Evolutionary conservation across 1,140 invertebrate species (phyloP).

Genomic region (Zaprionus nigranus): DNA sequence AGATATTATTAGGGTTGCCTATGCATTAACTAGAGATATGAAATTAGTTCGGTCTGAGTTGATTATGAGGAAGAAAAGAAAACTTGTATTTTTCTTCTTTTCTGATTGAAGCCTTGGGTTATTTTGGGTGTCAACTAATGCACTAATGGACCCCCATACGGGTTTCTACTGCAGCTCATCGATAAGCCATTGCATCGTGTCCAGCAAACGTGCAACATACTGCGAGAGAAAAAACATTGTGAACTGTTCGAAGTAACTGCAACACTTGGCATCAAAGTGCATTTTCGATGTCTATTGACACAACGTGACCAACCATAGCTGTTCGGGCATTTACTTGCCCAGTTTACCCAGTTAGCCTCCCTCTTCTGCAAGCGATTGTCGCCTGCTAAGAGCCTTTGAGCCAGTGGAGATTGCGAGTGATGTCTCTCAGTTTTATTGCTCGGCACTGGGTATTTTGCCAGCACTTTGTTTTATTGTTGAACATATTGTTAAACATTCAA

Average conservation of each 20-base stretch:
- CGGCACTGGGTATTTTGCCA: conserved; percentile 18
- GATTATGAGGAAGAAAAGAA: neutral
- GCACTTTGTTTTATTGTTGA: conserved; percentile 54
- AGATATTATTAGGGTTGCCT: neutral
- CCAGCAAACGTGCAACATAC: neutral
- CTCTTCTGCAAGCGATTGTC: neutral
- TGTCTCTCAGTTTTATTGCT: conserved; percentile 38
- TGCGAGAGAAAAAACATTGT: conserved; percentile 15
- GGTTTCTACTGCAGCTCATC: neutral
- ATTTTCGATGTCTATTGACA: conserved; percentile 71
- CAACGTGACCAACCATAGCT: conserved; percentile 69
- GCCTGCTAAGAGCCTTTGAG: conserved; percentile 43
- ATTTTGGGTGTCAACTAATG: conserved; percentile 4
- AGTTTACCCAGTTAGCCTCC: neutral
- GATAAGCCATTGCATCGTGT: conserved; percentile 27
- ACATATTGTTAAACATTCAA: conserved; percentile 71
- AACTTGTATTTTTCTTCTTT: neutral
- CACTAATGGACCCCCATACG: neutral
- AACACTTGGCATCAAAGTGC: conserved; percentile 68
- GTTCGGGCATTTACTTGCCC: conserved; percentile 49
- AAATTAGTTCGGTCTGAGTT: neutral
- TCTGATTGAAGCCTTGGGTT: neutral
- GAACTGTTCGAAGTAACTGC: conserved; percentile 57
- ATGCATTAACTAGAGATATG: neutral
- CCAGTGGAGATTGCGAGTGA: conserved; percentile 8